Evolutionary conservation across 2,113 vertebrate genomes (phyloP).

Genomic region (Bufo bufo): DNA sequence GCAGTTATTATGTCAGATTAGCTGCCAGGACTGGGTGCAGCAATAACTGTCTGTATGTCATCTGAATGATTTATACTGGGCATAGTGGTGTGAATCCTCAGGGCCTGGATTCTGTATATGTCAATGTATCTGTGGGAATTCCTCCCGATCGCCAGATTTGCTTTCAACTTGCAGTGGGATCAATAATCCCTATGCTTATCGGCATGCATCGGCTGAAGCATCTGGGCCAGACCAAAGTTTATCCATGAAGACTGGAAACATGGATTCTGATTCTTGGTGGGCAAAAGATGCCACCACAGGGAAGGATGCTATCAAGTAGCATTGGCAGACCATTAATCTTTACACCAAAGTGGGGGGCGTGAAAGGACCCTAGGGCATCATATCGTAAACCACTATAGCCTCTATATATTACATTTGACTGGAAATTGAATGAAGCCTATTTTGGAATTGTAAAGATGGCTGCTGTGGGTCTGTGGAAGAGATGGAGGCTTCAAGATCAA

Average conservation of each 20-base stretch:
- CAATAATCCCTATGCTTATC: not conserved
- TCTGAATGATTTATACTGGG: not conserved
- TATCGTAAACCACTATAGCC: not conserved
- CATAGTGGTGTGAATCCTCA: not conserved
- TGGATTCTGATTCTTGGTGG: not conserved
- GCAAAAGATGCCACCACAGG: not conserved
- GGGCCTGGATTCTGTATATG: not conserved
- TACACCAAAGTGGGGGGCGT: not conserved
- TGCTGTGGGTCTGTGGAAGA: not conserved
- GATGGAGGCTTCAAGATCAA: not conserved
- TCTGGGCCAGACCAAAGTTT: not conserved
- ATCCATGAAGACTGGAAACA: not conserved
- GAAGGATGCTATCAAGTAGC: not conserved
- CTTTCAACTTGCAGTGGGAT: not conserved
- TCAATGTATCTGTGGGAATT: not conserved
- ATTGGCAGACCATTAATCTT: not conserved
- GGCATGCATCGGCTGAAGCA: not conserved
- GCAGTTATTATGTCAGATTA: not conserved
- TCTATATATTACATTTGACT: not conserved
- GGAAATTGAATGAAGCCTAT: not conserved
- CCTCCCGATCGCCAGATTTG: not conserved
- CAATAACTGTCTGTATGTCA: not conserved
- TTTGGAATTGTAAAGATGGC: conserved; percentile 12
- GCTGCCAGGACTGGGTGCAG: not conserved
- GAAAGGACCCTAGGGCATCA: not conserved